These are phyloP conservation scores for Dendrolimus houi DNA, from an alignment of 2,888 invertebrate species.

Conservation along the genomic window DNA sequence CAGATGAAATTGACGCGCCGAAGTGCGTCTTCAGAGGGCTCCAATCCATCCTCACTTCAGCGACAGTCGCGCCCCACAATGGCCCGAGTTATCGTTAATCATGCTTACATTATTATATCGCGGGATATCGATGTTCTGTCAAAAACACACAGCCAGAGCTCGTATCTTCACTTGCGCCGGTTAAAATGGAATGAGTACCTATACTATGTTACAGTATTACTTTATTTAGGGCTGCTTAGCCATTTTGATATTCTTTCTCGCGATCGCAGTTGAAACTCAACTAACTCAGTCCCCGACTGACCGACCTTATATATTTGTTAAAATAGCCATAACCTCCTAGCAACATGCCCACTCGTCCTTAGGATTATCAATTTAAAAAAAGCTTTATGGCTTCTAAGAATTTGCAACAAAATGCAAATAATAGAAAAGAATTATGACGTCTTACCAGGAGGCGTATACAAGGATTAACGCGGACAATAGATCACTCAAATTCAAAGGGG, in stretches of 20 bases:
- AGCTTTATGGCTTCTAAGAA: too few species aligned
- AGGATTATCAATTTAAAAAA: too few species aligned
- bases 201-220: background rate
- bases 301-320: too few species aligned
- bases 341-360: too few species aligned
- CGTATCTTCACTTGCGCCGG: background rate
- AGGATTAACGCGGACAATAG: too few species aligned
- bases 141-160: slow-evolving; percentile 1
- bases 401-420: too few species aligned
- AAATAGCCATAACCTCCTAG: too few species aligned
- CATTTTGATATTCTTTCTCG: background rate
- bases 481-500: too few species aligned
- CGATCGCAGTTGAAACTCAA: too few species aligned
- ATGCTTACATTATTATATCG: background rate
- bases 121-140: slow-evolving; percentile 1
- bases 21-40: background rate
- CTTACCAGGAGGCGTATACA: too few species aligned
- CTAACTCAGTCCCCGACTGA: too few species aligned
- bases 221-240: background rate
- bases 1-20: background rate
- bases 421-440: too few species aligned
- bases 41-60: background rate
- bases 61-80: background rate
- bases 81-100: background rate
- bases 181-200: background rate